Evolutionary conservation across 2,113 vertebrate genomes (phyloP).

Genomic region (Oncorhynchus clarkii): DNA sequence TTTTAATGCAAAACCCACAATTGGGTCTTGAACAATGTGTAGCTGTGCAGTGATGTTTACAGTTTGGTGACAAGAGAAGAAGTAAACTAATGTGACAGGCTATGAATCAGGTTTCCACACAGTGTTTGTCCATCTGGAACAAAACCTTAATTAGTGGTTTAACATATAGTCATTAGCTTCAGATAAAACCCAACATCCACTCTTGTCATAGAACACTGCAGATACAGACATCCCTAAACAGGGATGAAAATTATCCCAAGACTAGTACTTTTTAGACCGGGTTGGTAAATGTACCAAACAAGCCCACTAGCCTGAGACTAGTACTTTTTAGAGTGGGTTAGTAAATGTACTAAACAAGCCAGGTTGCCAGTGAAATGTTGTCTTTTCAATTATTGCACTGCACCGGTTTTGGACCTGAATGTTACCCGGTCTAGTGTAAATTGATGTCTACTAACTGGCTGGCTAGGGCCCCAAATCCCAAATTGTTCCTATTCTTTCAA

Average conservation of each 20-base stretch:
- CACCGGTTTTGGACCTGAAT: too few relatives aligned
- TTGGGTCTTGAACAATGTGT: background rate
- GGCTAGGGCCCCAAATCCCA: too few relatives aligned
- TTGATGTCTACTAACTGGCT: too few relatives aligned
- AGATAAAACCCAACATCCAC: background rate
- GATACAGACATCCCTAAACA: background rate
- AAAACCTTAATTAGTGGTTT: constrained; percentile 12
- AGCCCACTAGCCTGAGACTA: too few relatives aligned
- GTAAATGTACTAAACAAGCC: too few relatives aligned
- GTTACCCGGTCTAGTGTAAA: too few relatives aligned
- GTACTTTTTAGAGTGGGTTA: too few relatives aligned
- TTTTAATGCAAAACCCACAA: background rate
- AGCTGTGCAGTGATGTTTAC: background rate
- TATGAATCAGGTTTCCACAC: background rate
- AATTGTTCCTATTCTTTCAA: background rate
- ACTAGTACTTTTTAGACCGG: too few relatives aligned
- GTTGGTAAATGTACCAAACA: too few relatives aligned
- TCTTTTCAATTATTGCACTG: too few relatives aligned
- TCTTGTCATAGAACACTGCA: background rate
- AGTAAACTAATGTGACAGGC: constrained; percentile 3
- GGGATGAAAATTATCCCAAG: too few relatives aligned
- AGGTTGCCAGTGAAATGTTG: too few relatives aligned
- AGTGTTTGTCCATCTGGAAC: constrained; percentile 9
- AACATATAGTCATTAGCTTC: constrained; percentile 8
- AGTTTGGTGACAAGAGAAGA: background rate